Evolutionary conservation across 2,113 vertebrate species (phyloP), one percentile per base, ranked within the genome.

Genomic region (Hepsetus odoe): DNA sequence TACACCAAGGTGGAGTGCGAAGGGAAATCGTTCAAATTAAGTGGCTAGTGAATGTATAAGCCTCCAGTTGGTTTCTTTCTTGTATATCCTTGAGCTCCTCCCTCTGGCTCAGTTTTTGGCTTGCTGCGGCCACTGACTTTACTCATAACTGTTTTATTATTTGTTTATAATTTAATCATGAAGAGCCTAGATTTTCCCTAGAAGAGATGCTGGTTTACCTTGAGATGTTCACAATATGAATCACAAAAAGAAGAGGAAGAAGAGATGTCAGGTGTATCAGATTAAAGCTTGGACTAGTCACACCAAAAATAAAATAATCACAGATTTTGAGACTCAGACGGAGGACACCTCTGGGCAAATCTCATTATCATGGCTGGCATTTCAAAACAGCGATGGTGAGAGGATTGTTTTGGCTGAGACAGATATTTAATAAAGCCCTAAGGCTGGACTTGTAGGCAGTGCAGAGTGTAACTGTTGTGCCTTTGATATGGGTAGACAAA

Each of bases 101-200:
- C 44, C 55, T 35, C 61, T 22, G 69, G 51, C 24, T 58, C 67
- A 58, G 71, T 66, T 20, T 42, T 35, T 44, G 1, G 32, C 35
- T 22, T 71, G 28, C 64, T 40, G 62, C 72, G 80, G 46, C 74
- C 76, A 35, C 28, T 55, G 46, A 20, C 58, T 59, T 62, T 26
- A 42, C 32, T 22, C 70, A 77, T 84, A 38, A 84, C 77, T 84
- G 71, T 83, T 88, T 86, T 66, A 82, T 85, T 30, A 55, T 35
- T 56, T 64, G 68, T 13, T 53, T 42, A 76, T 88, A 77, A 84
- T 88, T 80, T 84, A 86, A 74, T 85, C 66, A 87, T 87, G 70
- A 87, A 78, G 46, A 62, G 44, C n/a, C 72, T 71, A 65, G 42
- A 68, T 51, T 76, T n/a, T 82, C 26, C 80, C 74, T 51, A 69